Conservation (phyloP, 2,113 vertebrate species). For the Podilymbus podiceps region DNA sequence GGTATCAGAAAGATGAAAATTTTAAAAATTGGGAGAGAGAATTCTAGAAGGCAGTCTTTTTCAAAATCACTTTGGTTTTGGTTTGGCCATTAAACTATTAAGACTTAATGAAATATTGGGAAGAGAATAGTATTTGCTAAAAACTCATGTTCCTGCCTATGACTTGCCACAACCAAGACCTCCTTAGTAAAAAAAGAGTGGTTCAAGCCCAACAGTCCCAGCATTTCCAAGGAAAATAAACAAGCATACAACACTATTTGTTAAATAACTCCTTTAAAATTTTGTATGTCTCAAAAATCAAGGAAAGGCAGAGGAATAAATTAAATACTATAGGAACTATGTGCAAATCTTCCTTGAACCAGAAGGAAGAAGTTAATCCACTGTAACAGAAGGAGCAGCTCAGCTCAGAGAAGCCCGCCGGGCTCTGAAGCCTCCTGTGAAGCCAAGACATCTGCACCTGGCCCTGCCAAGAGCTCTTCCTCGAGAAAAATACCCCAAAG, state of each 20-base stretch:
- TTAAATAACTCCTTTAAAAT: background rate
- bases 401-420: background rate
- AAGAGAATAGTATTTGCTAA: background rate
- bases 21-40: background rate
- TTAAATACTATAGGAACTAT: background rate
- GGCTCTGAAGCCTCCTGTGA: background rate
- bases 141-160: background rate
- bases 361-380: background rate
- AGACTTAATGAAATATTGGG: background rate
- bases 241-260: background rate
- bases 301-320: background rate
- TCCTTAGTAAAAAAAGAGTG: background rate
- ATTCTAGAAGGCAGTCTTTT: background rate
- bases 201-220: background rate
- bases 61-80: background rate
- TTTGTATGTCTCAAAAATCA: background rate
- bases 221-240: background rate
- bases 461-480: background rate
- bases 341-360: background rate
- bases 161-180: background rate
- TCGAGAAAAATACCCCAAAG: background rate
- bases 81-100: background rate
- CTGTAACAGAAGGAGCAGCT: background rate
- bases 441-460: background rate
- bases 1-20: background rate